Evolutionary conservation across 2,113 vertebrate species (phyloP).

Genomic region (Hemicordylus capensis): DNA sequence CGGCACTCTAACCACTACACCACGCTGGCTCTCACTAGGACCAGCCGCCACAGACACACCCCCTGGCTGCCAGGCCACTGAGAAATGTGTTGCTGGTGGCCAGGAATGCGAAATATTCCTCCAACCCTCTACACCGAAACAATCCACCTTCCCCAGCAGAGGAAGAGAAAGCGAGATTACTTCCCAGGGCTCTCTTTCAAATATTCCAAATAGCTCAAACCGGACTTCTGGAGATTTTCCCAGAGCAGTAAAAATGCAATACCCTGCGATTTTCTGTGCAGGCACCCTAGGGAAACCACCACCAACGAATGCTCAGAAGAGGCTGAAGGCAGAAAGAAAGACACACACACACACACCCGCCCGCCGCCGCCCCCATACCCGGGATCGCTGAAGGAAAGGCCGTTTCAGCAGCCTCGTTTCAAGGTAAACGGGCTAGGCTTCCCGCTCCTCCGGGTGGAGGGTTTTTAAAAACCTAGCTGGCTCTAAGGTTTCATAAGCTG

Average conservation of each 20-base stretch:
- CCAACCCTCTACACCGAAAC: background rate
- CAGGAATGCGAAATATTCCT: background rate
- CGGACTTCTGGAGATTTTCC: too few species aligned
- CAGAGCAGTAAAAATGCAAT: background rate
- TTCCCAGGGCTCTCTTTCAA: background rate
- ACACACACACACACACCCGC: too few species aligned
- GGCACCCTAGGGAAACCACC: background rate
- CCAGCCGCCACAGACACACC: too few species aligned
- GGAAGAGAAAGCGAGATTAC: background rate
- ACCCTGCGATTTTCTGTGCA: background rate
- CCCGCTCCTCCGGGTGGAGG: conserved; percentile 45
- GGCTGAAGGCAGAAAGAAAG: background rate
- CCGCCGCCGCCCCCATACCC: background rate
- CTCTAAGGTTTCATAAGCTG: conserved; percentile 74
- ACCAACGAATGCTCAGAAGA: background rate
- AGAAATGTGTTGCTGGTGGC: background rate
- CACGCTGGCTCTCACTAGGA: too few species aligned
- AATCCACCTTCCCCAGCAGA: background rate
- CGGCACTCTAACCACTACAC: too few species aligned
- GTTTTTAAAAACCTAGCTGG: conserved; percentile 55
- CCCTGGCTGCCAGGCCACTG: background rate
- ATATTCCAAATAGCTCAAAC: background rate
- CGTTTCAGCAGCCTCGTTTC: conserved; percentile 26
- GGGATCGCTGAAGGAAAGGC: background rate
- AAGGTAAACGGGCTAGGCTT: background rate